Evolutionary conservation across 2,797 vertebrate genomes (phyloP), one percentile per base, ranked within the genome.

Genomic region (Tapirus indicus): DNA sequence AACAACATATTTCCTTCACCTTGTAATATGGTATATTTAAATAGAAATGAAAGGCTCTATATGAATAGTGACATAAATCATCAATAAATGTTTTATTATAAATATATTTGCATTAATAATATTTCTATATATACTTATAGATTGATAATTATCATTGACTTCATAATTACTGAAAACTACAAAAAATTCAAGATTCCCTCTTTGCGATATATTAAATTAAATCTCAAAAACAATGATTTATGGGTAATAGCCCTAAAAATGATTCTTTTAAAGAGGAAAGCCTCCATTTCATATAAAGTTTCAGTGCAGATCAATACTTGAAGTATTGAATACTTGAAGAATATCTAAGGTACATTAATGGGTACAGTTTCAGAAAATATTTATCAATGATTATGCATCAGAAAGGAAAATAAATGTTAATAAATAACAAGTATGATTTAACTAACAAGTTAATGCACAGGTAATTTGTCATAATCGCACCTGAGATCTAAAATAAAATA

Each of bases 11-110:
- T 93, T 79, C 13, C 3, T 92, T 89, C 10, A 14, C 7, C 0
- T 94, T 56, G 9, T 78, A 78, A 86, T 82, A n/a, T n/a, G 64
- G 54, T 41, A 49, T 72, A 78, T 80, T 86, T 49, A 87, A 91
- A 89, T 32, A 86, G 25, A 94, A 87, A 82, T n/a, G 29, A 52
- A 38, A 79, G 18, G 4, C 6, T 94, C 2, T 90, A 35, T 69
- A 52, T 66, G 14, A 93, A 52, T 20, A 82, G 6, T n/a, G 27
- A 68, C 16, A 38, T 23, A 5, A 47, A 86, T 21, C 18, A 7
- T 72, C n/a, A 91, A 18, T 58, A 47, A 54, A 5, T 20, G 5
- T 52, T 78, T 75, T 64, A 74, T 93, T 62, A 35, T 49, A 80
- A 91, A 89, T 49, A 35, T 68, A 75, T 91, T 86, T 93, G 4